Conservation (phyloP, 2,888 invertebrate species). For the Eristalis intricaria region DNA sequence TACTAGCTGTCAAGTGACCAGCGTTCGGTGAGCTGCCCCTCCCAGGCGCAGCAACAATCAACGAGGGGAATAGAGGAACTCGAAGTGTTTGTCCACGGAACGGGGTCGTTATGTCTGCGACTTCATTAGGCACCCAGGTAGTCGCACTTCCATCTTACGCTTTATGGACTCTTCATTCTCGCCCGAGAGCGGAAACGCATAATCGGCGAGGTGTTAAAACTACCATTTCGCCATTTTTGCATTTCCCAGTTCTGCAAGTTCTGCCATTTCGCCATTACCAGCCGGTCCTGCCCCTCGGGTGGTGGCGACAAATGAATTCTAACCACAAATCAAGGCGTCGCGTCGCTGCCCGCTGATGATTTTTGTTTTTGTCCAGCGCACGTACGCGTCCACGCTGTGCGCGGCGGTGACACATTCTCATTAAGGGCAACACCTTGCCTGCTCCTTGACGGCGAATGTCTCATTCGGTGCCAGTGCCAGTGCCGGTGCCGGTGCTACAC, state of each 20-base stretch:
- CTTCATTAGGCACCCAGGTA: constrained; percentile 66
- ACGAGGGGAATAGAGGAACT: constrained; percentile 12
- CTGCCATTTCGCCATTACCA: background rate
- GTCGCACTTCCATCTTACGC: constrained; percentile 71
- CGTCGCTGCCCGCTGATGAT: constrained; percentile 18
- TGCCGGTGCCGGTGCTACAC: background rate
- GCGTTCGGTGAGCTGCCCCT: background rate
- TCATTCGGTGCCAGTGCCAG: background rate
- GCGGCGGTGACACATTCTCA: constrained; percentile 51
- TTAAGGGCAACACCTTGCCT: constrained; percentile 51
- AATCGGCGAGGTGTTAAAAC: constrained; percentile 66
- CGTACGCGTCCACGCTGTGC: constrained; percentile 47
- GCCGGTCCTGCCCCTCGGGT: background rate
- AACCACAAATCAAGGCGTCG: constrained; percentile 41
- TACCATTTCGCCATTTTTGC: constrained; percentile 8
- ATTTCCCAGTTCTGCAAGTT: background rate
- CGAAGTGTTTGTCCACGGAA: constrained; percentile 29
- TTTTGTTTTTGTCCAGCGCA: constrained; percentile 66
- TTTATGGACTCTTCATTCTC: constrained; percentile 57
- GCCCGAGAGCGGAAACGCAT: constrained; percentile 60
- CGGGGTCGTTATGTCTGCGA: constrained; percentile 62
- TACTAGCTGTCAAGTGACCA: background rate
- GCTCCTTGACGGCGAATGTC: constrained; percentile 30
- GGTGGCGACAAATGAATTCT: constrained; percentile 21
- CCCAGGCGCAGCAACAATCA: constrained; percentile 18